Percentiles rank a stretch among this genome's conserved stretches.
Conservation (phyloP, 2,797 vertebrate species). For the Agapornis canus region DNA sequence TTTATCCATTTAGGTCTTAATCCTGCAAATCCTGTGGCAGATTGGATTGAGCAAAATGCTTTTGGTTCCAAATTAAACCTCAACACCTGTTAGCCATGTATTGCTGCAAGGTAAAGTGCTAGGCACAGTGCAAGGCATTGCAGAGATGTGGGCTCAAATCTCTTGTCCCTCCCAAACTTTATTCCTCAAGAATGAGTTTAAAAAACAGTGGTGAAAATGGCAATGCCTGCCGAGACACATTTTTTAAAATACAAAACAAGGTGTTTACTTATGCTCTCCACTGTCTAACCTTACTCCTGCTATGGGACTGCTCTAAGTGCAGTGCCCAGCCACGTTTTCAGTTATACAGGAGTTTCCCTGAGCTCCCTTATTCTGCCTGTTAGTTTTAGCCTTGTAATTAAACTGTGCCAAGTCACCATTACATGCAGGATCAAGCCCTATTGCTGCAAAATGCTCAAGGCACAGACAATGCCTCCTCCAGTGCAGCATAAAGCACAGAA, state of each 20-base stretch:
- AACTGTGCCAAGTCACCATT: background rate
- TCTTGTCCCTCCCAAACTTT: background rate
- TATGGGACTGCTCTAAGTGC: background rate
- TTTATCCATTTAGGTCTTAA: constrained; percentile 24
- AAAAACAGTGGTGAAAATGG: background rate
- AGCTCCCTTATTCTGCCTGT: background rate
- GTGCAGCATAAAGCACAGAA: background rate
- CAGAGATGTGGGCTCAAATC: background rate
- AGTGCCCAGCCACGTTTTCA: background rate
- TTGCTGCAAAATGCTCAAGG: background rate
- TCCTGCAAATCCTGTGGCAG: constrained; percentile 17
- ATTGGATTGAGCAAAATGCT: background rate
- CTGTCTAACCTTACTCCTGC: background rate
- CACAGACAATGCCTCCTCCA: background rate
- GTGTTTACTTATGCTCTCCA: background rate
- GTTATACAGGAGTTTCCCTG: background rate
- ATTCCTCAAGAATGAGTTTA: background rate
- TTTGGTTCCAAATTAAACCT: background rate
- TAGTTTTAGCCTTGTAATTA: background rate
- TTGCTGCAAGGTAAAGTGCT: background rate
- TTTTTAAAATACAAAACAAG: background rate
- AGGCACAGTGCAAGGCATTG: background rate
- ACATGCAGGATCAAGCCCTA: background rate
- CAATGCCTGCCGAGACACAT: background rate
- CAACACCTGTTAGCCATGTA: background rate